Evolutionary conservation across 2,797 vertebrate genomes (phyloP).

Genomic region (Rhadinocentrus ornatus): DNA sequence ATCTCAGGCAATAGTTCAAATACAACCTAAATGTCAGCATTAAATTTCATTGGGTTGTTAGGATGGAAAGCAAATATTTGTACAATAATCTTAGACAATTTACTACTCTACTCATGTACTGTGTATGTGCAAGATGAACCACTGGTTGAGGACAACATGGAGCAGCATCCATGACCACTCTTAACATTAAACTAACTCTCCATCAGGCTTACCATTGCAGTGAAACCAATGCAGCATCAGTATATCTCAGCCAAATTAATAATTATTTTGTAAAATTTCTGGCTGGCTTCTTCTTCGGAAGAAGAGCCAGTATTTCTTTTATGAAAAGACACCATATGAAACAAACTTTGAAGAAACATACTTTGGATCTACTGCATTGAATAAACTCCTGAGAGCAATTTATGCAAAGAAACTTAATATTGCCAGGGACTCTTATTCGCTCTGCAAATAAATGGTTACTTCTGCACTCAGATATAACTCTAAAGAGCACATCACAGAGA

Average conservation of each 20-base stretch:
- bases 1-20: conserved; percentile 7
- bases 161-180: conserved; percentile 40
- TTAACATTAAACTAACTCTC: conserved; percentile 33
- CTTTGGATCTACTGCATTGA: conserved; percentile 60
- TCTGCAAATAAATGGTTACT: conserved; percentile 75
- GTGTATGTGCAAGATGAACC: not conserved
- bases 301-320: conserved; percentile 1
- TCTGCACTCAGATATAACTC: conserved; percentile 72
- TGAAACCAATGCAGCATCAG: conserved; percentile 46
- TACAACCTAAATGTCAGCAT: conserved; percentile 63
- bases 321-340: conserved; percentile 21
- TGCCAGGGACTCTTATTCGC: conserved; percentile 57
- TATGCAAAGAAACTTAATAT: conserved; percentile 80
- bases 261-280: conserved; percentile 32
- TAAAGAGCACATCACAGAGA: conserved; percentile 75
- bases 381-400: conserved; percentile 74
- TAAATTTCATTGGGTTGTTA: conserved; percentile 6
- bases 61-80: conserved; percentile 26
- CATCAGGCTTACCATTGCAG: conserved; percentile 35
- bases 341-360: conserved; percentile 48
- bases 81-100: conserved; percentile 5
- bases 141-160: conserved; percentile 33
- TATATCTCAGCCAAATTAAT: conserved; percentile 54
- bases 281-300: conserved; percentile 10
- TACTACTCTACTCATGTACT: conserved; percentile 34